A percentile compares a stretch with the other conserved stretches of the same genome.
Evolutionary conservation across 2,888 invertebrate species (phyloP).

Genomic region (Diaperis boleti): DNA sequence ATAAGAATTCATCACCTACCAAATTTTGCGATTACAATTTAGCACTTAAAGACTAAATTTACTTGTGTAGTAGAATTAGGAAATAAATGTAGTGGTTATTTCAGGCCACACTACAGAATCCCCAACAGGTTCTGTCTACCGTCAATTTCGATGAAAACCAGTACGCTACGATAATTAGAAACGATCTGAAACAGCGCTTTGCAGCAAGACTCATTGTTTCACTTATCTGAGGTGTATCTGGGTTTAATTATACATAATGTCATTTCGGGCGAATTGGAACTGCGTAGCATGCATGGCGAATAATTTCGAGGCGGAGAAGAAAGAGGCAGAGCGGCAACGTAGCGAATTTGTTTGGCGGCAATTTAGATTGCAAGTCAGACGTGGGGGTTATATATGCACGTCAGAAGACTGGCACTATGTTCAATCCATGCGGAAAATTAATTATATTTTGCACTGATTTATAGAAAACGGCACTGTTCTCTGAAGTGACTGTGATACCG

Average conservation of each 20-base stretch:
- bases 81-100: too few species aligned
- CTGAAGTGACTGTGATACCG: slow-evolving; percentile 49
- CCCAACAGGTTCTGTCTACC: too few species aligned
- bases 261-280: slow-evolving; percentile 16
- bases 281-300: slow-evolving; percentile 17
- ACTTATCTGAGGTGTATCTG: slow-evolving; percentile 28
- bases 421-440: slow-evolving; percentile 37
- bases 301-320: slow-evolving; percentile 29
- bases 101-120: too few species aligned
- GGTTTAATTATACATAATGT: slow-evolving; percentile 30
- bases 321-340: background rate
- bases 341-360: slow-evolving; percentile 33
- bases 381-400: slow-evolving; percentile 47
- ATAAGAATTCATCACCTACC: too few species aligned
- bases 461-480: slow-evolving; percentile 47
- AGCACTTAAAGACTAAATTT: too few species aligned
- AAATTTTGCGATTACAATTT: too few species aligned
- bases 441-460: slow-evolving; percentile 43
- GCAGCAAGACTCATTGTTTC: slow-evolving; percentile 15
- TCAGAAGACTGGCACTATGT: slow-evolving; percentile 39
- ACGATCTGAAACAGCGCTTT: background rate
- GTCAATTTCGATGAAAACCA: too few species aligned
- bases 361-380: slow-evolving; percentile 43
- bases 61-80: too few species aligned
- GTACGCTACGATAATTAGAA: too few species aligned